Evolutionary conservation across 2,113 vertebrate species (phyloP).

Genomic region (Opisthocomus hoazin): DNA sequence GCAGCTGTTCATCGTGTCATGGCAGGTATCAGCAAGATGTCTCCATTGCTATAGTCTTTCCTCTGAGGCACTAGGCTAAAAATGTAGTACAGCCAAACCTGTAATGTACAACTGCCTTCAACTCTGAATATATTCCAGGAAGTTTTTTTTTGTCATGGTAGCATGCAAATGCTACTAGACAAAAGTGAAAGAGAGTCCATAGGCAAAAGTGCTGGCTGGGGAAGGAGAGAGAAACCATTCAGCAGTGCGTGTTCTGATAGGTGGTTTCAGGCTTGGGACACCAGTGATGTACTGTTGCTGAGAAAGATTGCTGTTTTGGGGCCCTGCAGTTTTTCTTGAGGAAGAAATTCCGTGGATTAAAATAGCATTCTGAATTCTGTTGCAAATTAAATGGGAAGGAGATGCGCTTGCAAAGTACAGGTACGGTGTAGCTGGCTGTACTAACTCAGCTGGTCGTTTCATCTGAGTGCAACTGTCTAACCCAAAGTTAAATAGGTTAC

Average conservation of each 20-base stretch:
- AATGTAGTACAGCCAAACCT: background rate
- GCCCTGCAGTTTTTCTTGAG: background rate
- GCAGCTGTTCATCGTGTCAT: background rate
- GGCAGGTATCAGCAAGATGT: background rate
- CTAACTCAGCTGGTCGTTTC: background rate
- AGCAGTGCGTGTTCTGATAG: accelerated
- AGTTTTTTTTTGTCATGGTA: background rate
- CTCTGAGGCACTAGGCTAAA: background rate
- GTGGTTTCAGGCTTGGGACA: background rate
- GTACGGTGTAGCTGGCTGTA: background rate
- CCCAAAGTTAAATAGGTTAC: background rate
- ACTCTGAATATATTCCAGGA: background rate
- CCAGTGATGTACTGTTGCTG: background rate
- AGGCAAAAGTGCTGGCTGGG: background rate
- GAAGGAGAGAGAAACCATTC: background rate
- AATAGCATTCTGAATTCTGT: background rate
- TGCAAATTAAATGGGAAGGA: background rate
- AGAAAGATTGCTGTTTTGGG: background rate
- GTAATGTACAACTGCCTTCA: background rate
- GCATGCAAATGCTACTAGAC: background rate
- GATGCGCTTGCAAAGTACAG: background rate
- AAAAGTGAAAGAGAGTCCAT: background rate
- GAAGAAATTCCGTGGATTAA: background rate
- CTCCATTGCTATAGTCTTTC: background rate
- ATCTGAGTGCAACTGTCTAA: background rate